These are phyloP conservation scores for Bimastos eiseni DNA, from an alignment of 2,888 invertebrate species.

Conservation along the genomic window DNA sequence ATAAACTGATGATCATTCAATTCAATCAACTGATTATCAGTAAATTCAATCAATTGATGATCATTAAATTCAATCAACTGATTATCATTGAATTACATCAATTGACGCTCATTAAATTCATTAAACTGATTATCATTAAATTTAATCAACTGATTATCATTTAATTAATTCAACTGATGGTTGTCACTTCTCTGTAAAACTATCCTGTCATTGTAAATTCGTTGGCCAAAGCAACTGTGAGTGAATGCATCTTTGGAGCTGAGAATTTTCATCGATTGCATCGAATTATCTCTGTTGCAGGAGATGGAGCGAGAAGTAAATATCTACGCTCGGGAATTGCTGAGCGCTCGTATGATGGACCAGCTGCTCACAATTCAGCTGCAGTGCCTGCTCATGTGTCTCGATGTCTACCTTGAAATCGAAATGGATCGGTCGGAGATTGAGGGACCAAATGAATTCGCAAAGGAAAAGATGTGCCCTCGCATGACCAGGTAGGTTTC, in stretches of 20 bases:
- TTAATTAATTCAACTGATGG: too few species aligned
- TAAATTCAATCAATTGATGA: too few species aligned
- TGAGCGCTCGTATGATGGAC: slow-evolving; percentile 59
- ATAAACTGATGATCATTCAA: not conserved
- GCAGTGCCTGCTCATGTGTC: slow-evolving; percentile 71
- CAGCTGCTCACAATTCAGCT: slow-evolving; percentile 67
- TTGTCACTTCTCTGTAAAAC: not conserved
- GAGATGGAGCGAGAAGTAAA: slow-evolving; percentile 77
- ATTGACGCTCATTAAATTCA: too few species aligned
- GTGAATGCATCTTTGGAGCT: not conserved
- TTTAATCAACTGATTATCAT: too few species aligned
- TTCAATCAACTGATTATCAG: too few species aligned
- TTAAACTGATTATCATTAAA: too few species aligned
- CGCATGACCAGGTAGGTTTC: slow-evolving; percentile 50
- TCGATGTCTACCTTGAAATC: slow-evolving; percentile 85
- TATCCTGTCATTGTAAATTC: not conserved
- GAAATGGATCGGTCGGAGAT: slow-evolving; percentile 65
- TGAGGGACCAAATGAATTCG: slow-evolving; percentile 69
- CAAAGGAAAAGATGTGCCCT: slow-evolving; percentile 78
- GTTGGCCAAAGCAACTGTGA: not conserved
- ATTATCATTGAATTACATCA: too few species aligned
- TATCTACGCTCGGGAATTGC: slow-evolving; percentile 65
- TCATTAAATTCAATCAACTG: too few species aligned
- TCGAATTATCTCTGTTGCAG: slow-evolving; percentile 53
- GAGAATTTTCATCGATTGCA: not conserved